These are phyloP conservation scores for Uria aalge DNA, from an alignment of 2,113 vertebrate genomes.

Conservation along the genomic window DNA sequence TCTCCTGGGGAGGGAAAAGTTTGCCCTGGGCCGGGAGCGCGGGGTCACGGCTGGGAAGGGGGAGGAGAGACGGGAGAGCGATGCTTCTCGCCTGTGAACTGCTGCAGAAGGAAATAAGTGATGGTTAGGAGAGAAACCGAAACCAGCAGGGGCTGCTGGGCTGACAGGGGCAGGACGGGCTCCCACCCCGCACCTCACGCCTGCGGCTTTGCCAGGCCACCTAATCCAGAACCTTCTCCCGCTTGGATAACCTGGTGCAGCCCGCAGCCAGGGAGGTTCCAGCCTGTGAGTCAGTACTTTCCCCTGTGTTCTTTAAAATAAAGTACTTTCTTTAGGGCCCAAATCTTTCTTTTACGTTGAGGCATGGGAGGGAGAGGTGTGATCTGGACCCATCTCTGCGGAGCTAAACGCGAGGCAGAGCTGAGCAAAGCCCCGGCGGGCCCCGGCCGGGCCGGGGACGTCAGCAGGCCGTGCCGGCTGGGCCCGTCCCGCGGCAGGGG, in stretches of 20 bases:
- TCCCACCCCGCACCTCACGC: neutral
- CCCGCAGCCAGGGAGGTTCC: neutral
- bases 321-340: neutral
- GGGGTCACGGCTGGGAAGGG: slow-evolving; percentile 11
- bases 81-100: neutral
- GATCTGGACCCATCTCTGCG: neutral
- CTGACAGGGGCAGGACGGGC: neutral
- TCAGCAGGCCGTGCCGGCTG: neutral
- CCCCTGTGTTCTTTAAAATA: neutral
- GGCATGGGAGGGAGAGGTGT: neutral
- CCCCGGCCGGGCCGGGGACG: neutral
- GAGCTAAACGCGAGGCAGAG: rapidly evolving
- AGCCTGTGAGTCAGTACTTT: neutral
- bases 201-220: neutral
- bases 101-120: neutral
- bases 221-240: neutral
- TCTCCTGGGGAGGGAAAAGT: neutral
- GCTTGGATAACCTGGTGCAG: neutral
- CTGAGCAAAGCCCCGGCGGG: rapidly evolving
- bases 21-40: neutral
- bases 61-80: neutral
- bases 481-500: neutral
- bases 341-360: neutral
- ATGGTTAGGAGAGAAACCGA: neutral
- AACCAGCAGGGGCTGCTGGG: neutral